Evolutionary conservation across 2,888 invertebrate genomes (phyloP).

Genomic region (Apotomis betuletana): DNA sequence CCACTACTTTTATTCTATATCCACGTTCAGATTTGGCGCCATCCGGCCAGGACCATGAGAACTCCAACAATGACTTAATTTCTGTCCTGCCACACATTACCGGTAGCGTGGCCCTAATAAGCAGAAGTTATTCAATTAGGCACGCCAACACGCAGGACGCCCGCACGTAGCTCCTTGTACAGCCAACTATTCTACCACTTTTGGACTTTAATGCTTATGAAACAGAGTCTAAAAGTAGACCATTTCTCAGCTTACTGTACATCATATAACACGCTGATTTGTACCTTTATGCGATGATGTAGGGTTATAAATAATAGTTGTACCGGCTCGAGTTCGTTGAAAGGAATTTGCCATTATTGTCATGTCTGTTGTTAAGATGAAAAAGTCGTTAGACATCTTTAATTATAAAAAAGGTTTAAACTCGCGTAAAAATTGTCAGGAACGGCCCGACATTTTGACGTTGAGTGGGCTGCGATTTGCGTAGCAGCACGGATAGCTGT

Average conservation of each 20-base stretch:
- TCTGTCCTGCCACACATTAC: constrained; percentile 26
- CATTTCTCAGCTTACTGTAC: not conserved
- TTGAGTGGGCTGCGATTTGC: no score
- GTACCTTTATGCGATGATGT: not conserved
- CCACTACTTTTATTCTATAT: no score
- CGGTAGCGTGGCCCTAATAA: constrained; percentile 46
- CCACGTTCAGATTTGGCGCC: no score
- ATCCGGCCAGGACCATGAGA: not conserved
- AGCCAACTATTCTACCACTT: no score
- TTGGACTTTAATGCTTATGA: no score
- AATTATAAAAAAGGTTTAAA: no score
- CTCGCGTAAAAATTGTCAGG: no score
- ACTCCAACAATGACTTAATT: constrained; percentile 28
- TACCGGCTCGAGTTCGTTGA: not conserved
- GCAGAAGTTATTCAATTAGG: constrained; percentile 45
- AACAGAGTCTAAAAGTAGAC: no score
- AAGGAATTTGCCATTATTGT: constrained; percentile 29
- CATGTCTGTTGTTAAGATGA: constrained; percentile 14
- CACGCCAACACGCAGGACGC: constrained; percentile 34
- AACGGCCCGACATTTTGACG: no score
- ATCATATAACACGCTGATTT: constrained; percentile 4
- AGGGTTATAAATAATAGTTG: constrained; percentile 1
- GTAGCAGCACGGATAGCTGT: no score
- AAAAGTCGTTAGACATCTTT: not conserved
- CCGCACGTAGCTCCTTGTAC: not conserved